phyloP scores from a whole-genome alignment of 2,113 vertebrate genomes.

The Siniperca knerii region DNA sequence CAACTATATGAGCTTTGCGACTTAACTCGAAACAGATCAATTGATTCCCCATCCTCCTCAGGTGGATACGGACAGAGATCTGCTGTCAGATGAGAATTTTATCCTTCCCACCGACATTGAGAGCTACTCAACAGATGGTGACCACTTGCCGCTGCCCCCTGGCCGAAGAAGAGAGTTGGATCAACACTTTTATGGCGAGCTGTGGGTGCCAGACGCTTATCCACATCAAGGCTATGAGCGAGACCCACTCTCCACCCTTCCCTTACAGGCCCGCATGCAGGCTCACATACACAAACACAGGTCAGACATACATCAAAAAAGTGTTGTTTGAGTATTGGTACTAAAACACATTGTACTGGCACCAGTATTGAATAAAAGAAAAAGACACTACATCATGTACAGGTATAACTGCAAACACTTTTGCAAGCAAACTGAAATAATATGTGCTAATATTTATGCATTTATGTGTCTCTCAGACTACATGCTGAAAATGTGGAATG shows the following conservation, averaged over 20 bases:
- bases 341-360: not conserved
- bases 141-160: constrained; percentile 86
- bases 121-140: constrained; percentile 82
- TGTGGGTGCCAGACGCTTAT: constrained; percentile 55
- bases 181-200: constrained; percentile 73
- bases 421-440: not conserved
- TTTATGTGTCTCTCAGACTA: constrained; percentile 52
- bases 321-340: not conserved
- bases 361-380: not conserved
- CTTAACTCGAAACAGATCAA: not conserved
- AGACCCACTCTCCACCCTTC: constrained; percentile 65
- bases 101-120: constrained; percentile 82
- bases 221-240: constrained; percentile 54
- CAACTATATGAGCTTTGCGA: not conserved
- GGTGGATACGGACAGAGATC: constrained; percentile 57
- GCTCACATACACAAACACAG: constrained; percentile 79
- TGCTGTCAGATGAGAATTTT: constrained; percentile 78
- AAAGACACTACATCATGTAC: not conserved
- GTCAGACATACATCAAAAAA: constrained; percentile 10
- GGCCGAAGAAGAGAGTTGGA: constrained; percentile 83
- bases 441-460: fast-evolving
- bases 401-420: not conserved
- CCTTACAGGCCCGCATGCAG: constrained; percentile 78
- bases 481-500: constrained; percentile 69
- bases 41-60: not conserved